Base-by-base conservation (phyloP, 2,113 vertebrate genomes). In the Antechinus stuartii region DNA sequence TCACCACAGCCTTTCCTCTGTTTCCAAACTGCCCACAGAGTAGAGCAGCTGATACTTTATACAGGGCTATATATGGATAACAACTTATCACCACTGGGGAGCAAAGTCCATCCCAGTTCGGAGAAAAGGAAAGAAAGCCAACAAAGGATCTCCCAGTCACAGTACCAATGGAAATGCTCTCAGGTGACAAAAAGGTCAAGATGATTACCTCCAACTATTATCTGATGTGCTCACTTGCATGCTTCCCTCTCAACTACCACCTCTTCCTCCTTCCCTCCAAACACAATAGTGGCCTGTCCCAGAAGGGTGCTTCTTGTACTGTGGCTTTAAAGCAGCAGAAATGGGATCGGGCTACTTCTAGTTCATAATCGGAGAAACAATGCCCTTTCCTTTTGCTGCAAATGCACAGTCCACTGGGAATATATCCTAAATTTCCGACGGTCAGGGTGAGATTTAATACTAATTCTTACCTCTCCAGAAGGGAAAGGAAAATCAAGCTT, bases 71-170 rank as follows among this genome's bases (percentile, higher is more conserved):
- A 98, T 98, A 98, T 97, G 98, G 98, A 96, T 76, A 84, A 91
- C 42, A 14, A 5, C 93, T 90, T 55, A 61, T 95, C 97, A 94
- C 93, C 91, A 92, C 89, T 89, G 92, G 56, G 97, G 98, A 96
- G 94, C 98, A 98, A 98, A 98, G 98, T 98, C 98, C 98, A 92
- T 90, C n/a, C 9, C 68, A 84, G 52, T 91, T 84, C 57, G 92
- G 46, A 57, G 91, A 93, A 96, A 93, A 90, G 9, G 89, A 46
- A 90, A 96, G 53, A 53, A 46, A 90, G 49, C 90, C 91, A 90
- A 68, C 61, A 84, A 93, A 49, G 46, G 24, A 35, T 16, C 8
- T 50, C 68, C n/a, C 49, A 50, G 46, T 3, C 93, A 91, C 47
- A 91, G 61, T 3, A 93, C 76, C 50, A 50, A 47, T 14, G 8